A percentile compares a stretch with the other conserved stretches of the same genome.
Conservation (phyloP, 2,113 vertebrate species). For the Neotoma lepida region DNA sequence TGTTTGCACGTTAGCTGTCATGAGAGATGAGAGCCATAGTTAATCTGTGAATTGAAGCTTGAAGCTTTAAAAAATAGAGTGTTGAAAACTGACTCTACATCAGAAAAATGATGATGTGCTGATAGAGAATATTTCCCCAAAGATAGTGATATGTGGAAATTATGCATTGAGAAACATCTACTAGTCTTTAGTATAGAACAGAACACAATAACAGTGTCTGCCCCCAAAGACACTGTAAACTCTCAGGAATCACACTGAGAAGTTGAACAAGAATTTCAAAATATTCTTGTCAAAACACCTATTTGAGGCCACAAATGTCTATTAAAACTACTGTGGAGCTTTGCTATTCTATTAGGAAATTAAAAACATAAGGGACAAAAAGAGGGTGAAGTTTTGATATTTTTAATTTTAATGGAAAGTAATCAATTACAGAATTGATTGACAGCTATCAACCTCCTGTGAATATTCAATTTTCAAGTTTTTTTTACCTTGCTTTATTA, state of each 20-base stretch:
- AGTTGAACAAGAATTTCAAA: slow-evolving; percentile 32
- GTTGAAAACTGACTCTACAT: not conserved
- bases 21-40: not conserved
- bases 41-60: slow-evolving; percentile 23
- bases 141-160: slow-evolving; percentile 49
- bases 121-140: slow-evolving; percentile 31
- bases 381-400: not conserved
- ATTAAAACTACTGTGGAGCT: not conserved
- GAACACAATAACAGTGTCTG: not conserved
- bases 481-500: slow-evolving; percentile 47
- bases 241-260: slow-evolving; percentile 15
- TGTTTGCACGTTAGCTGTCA: not conserved
- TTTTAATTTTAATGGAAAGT: slow-evolving; percentile 39
- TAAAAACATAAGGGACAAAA: not conserved
- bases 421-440: slow-evolving; percentile 42
- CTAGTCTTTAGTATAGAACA: not conserved
- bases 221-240: not conserved
- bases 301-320: not conserved
- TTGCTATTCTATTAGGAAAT: not conserved
- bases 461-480: slow-evolving; percentile 35
- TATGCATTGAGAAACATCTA: slow-evolving; percentile 40
- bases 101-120: slow-evolving; percentile 40
- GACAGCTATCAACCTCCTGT: not conserved
- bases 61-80: slow-evolving; percentile 11
- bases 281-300: slow-evolving; percentile 35